Percentiles rank a stretch among this genome's conserved stretches.
These are phyloP conservation scores for Drosophila serrata DNA, from an alignment of 1,140 invertebrate genomes.

Conservation along the genomic window DNA sequence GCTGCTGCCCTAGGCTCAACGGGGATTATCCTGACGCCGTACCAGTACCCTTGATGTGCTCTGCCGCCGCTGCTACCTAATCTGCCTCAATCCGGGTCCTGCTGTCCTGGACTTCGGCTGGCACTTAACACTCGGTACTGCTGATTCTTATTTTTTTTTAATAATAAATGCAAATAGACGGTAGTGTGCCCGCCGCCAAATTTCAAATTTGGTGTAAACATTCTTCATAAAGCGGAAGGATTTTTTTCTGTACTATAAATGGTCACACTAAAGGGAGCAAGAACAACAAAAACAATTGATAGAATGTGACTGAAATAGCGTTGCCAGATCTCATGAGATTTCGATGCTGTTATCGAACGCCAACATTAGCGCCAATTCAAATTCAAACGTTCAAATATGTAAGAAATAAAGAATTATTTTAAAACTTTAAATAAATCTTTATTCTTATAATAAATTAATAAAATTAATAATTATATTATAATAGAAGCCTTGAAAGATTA, in stretches of 20 bases:
- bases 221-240: neutral
- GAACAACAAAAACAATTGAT: neutral
- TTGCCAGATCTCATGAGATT: no score
- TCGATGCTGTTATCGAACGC: neutral
- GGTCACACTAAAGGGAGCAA: neutral
- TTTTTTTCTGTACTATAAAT: neutral
- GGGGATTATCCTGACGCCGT: conserved; percentile 7
- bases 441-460: neutral
- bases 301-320: no score
- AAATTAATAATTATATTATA: no score
- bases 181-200: neutral
- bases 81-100: conserved; percentile 35
- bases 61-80: conserved; percentile 1
- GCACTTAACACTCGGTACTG: conserved; percentile 5
- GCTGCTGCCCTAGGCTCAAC: conserved; percentile 8
- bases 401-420: neutral
- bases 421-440: neutral
- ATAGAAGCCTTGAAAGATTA: neutral
- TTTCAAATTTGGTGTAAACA: neutral
- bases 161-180: conserved; percentile 15
- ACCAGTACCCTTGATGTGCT: neutral
- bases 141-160: conserved; percentile 14
- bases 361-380: neutral
- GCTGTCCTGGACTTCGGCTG: conserved; percentile 22
- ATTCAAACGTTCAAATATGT: neutral